Evolutionary conservation across 2,113 vertebrate genomes (phyloP).

Genomic region (Channa argus): DNA sequence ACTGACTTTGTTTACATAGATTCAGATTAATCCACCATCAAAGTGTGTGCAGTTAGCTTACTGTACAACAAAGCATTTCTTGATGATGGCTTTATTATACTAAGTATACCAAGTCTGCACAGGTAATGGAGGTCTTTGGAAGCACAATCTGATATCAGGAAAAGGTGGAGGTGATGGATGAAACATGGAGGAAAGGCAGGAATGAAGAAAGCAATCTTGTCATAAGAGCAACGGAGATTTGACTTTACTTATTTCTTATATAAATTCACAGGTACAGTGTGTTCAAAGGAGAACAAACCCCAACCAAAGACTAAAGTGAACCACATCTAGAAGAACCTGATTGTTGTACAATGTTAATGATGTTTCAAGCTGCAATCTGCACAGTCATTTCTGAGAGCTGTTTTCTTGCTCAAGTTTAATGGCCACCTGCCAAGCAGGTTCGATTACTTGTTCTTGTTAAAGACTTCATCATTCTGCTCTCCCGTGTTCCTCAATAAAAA

Average conservation of each 20-base stretch:
- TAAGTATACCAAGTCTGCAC: not conserved
- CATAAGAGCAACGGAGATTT: not conserved
- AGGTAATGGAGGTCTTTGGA: constrained; percentile 2
- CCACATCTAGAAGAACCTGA: not conserved
- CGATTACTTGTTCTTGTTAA: not conserved
- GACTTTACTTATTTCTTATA: not conserved
- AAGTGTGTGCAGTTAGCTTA: not conserved
- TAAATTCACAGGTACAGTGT: not conserved
- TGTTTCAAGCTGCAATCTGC: not conserved
- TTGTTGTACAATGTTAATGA: too few species aligned
- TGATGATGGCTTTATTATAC: not conserved
- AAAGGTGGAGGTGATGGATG: not conserved
- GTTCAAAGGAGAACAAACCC: not conserved
- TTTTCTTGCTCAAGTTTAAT: not conserved
- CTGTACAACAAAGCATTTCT: not conserved
- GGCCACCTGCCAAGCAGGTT: not conserved
- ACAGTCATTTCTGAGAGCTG: too few species aligned
- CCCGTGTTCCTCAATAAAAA: not conserved
- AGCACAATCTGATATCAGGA: not conserved
- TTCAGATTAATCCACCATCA: not conserved
- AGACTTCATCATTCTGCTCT: not conserved
- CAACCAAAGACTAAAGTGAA: not conserved
- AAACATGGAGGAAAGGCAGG: not conserved
- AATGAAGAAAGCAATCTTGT: not conserved
- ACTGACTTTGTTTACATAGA: not conserved